phyloP scores from a whole-genome alignment of 2,113 vertebrate genomes.

The Apaloderma vittatum region DNA sequence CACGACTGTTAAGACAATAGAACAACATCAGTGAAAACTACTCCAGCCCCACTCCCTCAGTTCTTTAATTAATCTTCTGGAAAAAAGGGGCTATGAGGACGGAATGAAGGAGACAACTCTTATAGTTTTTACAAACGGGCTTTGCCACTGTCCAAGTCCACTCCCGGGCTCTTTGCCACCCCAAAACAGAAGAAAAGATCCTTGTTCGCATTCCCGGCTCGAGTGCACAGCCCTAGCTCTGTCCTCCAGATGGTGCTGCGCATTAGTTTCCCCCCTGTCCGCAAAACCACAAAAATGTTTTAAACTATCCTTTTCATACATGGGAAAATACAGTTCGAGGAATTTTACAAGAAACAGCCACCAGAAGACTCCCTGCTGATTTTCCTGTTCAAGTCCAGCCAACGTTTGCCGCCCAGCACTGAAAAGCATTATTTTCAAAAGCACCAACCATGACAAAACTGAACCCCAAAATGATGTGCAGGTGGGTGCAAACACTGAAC shows the following conservation, averaged over 20 bases:
- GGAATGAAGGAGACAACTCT: background rate
- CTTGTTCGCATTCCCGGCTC: background rate
- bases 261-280: background rate
- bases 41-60: background rate
- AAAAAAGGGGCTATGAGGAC: background rate
- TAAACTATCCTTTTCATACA: background rate
- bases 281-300: background rate
- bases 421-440: background rate
- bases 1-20: constrained; percentile 84
- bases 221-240: background rate
- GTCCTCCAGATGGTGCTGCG: constrained; percentile 66
- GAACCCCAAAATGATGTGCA: background rate
- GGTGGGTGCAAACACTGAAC: background rate
- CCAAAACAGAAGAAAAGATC: background rate
- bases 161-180: constrained; percentile 26
- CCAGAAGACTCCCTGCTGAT: background rate
- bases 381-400: background rate
- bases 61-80: background rate
- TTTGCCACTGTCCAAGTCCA: background rate
- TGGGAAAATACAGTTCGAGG: background rate
- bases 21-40: background rate
- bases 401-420: background rate
- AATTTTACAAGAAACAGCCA: background rate
- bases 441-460: background rate
- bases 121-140: background rate